phyloP scores from a whole-genome alignment of 53 echinoderm and acorn worm species.

The Hippasteria phrygiana region DNA sequence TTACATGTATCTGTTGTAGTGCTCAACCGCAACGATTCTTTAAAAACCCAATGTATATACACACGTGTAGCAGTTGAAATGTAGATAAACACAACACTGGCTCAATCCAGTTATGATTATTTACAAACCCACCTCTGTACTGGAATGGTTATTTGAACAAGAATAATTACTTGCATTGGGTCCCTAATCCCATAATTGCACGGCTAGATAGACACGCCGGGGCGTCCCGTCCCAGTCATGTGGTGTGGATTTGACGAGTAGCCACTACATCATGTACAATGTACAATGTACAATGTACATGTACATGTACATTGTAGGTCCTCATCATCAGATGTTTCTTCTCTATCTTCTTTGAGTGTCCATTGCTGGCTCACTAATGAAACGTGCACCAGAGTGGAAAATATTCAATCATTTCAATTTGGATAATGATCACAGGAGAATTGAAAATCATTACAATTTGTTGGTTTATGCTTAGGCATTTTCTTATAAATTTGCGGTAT shows the following conservation, averaged over 20 bases:
- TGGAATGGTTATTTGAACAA: slow-evolving; percentile 41
- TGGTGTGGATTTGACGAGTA: not conserved
- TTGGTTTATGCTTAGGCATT: not conserved
- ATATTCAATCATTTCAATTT: slow-evolving; percentile 38
- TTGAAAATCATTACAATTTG: slow-evolving; percentile 46
- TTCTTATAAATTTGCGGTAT: not conserved
- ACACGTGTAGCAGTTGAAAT: not conserved
- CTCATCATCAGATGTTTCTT: slow-evolving; percentile 12
- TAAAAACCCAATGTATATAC: not conserved
- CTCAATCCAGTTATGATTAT: slow-evolving; percentile 22
- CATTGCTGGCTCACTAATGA: slow-evolving; percentile 8
- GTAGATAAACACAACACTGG: slow-evolving; percentile 36
- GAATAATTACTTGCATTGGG: slow-evolving; percentile 6
- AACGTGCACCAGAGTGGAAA: slow-evolving; percentile 2
- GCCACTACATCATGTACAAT: not conserved
- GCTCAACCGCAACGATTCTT: not conserved
- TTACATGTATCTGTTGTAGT: too few relatives aligned
- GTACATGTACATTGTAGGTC: not conserved
- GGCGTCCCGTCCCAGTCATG: not conserved
- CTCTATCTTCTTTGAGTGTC: not conserved
- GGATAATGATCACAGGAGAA: slow-evolving; percentile 18
- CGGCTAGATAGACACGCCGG: not conserved
- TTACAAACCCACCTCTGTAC: slow-evolving; percentile 19
- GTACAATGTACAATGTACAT: too few relatives aligned
- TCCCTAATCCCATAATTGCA: slow-evolving; percentile 37